Percentiles rank a stretch among this genome's conserved stretches.
These are phyloP conservation scores for Pseudomugil tenellus DNA, from an alignment of 2,797 vertebrate genomes.

Conservation along the genomic window DNA sequence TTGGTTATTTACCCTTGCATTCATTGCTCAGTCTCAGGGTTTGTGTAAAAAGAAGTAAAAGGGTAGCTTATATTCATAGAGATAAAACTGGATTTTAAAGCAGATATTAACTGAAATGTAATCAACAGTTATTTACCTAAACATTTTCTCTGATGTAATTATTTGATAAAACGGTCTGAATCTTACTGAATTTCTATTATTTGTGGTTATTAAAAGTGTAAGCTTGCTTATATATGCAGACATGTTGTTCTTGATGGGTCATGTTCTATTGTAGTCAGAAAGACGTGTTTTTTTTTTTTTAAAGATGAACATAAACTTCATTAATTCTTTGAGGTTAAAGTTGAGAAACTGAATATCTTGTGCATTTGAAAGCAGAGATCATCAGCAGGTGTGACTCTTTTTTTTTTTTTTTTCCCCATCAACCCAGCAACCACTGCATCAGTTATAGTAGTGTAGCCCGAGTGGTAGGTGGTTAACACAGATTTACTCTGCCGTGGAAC, in stretches of 20 bases:
- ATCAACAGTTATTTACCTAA: neutral
- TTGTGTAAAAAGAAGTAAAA: neutral
- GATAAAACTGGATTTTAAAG: neutral
- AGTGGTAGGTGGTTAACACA: neutral
- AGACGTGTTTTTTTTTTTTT: neutral
- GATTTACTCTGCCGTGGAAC: neutral
- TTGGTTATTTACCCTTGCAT: constrained; percentile 16
- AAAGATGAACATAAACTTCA: neutral
- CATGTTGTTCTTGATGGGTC: neutral
- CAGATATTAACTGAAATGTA: neutral
- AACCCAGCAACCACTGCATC: neutral
- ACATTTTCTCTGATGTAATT: neutral
- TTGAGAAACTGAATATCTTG: neutral
- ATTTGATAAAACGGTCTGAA: neutral
- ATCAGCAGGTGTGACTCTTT: neutral
- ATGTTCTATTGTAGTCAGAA: neutral
- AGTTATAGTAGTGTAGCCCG: neutral
- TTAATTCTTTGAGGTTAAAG: neutral
- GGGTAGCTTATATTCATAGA: neutral
- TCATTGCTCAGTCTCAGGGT: neutral
- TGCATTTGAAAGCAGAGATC: neutral
- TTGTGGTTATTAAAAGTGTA: neutral
- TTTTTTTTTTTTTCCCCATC: no score
- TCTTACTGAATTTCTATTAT: neutral
- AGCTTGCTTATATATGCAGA: no score